Evolutionary conservation across 2,797 vertebrate genomes (phyloP), one percentile per base, ranked within the genome.

Genomic region (Crenuchus spilurus): DNA sequence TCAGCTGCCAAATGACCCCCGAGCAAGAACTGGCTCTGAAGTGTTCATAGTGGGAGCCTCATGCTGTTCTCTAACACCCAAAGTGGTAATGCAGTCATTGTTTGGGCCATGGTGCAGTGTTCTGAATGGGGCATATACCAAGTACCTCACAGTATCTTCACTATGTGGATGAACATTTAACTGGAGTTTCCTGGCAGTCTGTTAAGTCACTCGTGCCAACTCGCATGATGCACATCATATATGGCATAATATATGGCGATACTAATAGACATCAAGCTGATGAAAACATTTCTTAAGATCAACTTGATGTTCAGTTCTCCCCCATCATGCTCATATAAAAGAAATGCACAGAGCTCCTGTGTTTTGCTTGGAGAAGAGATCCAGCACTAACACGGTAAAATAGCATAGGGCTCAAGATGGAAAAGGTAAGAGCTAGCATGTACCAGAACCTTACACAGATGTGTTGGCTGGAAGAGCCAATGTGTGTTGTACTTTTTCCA

Each of bases 351-450:
- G 28, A 63, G 68, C 65, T 46, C 70, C 44, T 58, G 20, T 74
- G 68, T 68, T 72, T 78, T 44, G 54, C 31, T 61, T 76, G 70
- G 80, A 76, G 26, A 54, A 66, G 80, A 76, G 26, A 54, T 72
- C 39, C 70, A 71, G 51, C 42, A 46, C 31, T 69, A 79, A 68
- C 20, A 72, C 61, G 48, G 70, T 39, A 67, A 76, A 76, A 69
- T 18, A 61, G 72, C n/a, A n/a, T n/a, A n/a, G n/a, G n/a, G n/a
- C n/a, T n/a, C n/a, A n/a, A 58, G 63, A 68, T 60, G 69, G 54
- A 1, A 24, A 49, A 49, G 46, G 18, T 9, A 20, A 49, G 1
- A 11, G 20, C 1, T 18, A 49, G 46, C n/a, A n/a, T n/a, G n/a
- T n/a, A n/a, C n/a, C n/a, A n/a, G n/a, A n/a, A n/a, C n/a, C n/a